Evolutionary conservation across 1,140 invertebrate species (phyloP).

Genomic region (Drosophila ogumai): DNA sequence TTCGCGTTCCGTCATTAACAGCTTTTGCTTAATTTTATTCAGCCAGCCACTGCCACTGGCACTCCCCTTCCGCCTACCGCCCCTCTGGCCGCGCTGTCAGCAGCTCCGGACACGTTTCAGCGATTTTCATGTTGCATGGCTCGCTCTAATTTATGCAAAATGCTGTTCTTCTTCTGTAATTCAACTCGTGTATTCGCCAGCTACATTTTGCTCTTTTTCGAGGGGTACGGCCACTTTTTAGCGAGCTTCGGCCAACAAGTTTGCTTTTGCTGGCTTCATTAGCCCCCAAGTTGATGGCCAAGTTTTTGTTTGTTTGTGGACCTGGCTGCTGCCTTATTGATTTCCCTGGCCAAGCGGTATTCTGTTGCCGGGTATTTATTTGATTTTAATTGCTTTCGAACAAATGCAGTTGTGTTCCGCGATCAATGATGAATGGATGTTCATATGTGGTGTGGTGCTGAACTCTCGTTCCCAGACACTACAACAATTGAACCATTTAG

Average conservation of each 20-base stretch:
- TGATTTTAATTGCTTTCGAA: slow-evolving; percentile 36
- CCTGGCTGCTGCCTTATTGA: slow-evolving; percentile 35
- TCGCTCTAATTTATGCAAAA: slow-evolving; percentile 80
- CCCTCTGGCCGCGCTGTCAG: slow-evolving; percentile 52
- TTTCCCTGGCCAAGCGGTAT: slow-evolving; percentile 33
- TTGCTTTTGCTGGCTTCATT: slow-evolving; percentile 41
- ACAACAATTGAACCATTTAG: slow-evolving; percentile 51
- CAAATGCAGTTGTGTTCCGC: slow-evolving; percentile 5
- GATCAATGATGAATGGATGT: slow-evolving; percentile 4
- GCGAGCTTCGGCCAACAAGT: slow-evolving; percentile 36
- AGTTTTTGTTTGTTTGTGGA: slow-evolving; percentile 21
- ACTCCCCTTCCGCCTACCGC: background rate
- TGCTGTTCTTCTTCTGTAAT: slow-evolving; percentile 72
- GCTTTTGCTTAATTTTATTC: slow-evolving; percentile 79
- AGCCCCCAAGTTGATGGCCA: slow-evolving; percentile 54
- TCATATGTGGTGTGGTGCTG: slow-evolving; percentile 1
- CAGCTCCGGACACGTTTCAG: slow-evolving; percentile 72
- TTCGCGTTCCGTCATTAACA: slow-evolving; percentile 70
- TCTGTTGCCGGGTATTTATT: slow-evolving; percentile 29
- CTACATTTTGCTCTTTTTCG: slow-evolving; percentile 26
- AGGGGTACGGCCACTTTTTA: slow-evolving; percentile 11
- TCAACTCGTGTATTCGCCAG: slow-evolving; percentile 30
- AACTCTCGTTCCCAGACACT: slow-evolving; percentile 43
- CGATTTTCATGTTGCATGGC: slow-evolving; percentile 76
- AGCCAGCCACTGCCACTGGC: slow-evolving; percentile 14